phyloP scores from a whole-genome alignment of 1,140 invertebrate genomes.

The Limonius californicus region DNA sequence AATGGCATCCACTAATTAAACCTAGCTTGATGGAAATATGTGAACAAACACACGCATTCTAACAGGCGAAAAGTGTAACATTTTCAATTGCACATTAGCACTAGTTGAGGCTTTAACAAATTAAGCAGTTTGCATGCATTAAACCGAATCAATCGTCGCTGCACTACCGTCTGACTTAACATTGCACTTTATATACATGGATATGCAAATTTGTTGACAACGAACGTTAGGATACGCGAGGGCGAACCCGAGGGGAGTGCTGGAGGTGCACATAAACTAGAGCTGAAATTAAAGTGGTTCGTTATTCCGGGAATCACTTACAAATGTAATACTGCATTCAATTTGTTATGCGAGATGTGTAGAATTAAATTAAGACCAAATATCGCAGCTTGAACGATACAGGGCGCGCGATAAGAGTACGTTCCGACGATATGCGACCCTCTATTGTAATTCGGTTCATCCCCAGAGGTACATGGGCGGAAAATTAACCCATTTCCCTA shows the following conservation, averaged over 20 bases:
- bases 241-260: not conserved
- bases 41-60: too few relatives aligned
- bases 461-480: conserved; percentile 37
- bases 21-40: too few relatives aligned
- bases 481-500: conserved; percentile 41
- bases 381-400: conserved; percentile 24
- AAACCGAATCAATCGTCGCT: conserved; percentile 7
- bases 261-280: conserved; percentile 8
- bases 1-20: too few relatives aligned
- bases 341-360: conserved; percentile 26
- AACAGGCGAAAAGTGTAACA: too few relatives aligned
- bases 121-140: conserved; percentile 25
- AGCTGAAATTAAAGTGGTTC: conserved; percentile 27
- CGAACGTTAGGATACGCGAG: not conserved
- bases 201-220: conserved; percentile 29
- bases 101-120: conserved; percentile 11
- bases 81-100: too few relatives aligned
- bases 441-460: conserved; percentile 38
- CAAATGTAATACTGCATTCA: conserved; percentile 28
- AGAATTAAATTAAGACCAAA: conserved; percentile 34
- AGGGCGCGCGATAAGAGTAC: conserved; percentile 22
- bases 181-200: conserved; percentile 28
- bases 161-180: not conserved
- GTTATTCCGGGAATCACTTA: conserved; percentile 25
- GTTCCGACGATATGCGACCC: conserved; percentile 16